Conservation (phyloP, 2,888 invertebrate genomes). For the Meta bourneti region DNA sequence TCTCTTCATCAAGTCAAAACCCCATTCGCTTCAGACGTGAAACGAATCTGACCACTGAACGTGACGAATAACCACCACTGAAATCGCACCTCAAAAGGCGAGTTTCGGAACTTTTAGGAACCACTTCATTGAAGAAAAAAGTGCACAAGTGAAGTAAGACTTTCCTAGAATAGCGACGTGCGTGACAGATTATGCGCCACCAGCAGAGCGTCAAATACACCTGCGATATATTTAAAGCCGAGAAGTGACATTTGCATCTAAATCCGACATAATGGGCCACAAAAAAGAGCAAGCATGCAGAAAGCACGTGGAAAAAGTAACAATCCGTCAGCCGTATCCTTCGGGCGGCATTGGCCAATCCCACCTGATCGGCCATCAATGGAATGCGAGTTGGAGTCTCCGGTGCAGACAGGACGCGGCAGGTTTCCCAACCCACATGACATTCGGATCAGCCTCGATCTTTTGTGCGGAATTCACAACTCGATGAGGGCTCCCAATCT, state of each 20-base stretch:
- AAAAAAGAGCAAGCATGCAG: not conserved
- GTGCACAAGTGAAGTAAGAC: not conserved
- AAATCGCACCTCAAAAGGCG: too few species aligned
- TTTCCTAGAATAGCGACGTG: not conserved
- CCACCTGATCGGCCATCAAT: not conserved
- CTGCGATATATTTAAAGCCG: too few species aligned
- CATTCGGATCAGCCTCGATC: conserved; percentile 65
- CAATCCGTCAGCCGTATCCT: not conserved
- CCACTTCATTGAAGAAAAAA: too few species aligned
- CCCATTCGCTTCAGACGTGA: too few species aligned
- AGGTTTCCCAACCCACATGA: conserved; percentile 58
- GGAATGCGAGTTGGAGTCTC: too few species aligned
- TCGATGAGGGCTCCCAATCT: conserved; percentile 67
- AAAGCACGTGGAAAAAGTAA: not conserved
- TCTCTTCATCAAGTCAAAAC: too few species aligned
- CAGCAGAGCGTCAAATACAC: not conserved
- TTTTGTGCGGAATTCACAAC: conserved; percentile 53
- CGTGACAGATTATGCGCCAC: not conserved
- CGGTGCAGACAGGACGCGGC: not conserved
- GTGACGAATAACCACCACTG: too few species aligned
- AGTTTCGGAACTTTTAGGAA: too few species aligned
- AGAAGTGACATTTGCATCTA: not conserved
- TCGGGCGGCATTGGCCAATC: not conserved
- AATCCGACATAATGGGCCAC: too few species aligned
- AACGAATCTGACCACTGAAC: too few species aligned